Conservation (phyloP, 2,113 vertebrate species). For the Otus sunia region DNA sequence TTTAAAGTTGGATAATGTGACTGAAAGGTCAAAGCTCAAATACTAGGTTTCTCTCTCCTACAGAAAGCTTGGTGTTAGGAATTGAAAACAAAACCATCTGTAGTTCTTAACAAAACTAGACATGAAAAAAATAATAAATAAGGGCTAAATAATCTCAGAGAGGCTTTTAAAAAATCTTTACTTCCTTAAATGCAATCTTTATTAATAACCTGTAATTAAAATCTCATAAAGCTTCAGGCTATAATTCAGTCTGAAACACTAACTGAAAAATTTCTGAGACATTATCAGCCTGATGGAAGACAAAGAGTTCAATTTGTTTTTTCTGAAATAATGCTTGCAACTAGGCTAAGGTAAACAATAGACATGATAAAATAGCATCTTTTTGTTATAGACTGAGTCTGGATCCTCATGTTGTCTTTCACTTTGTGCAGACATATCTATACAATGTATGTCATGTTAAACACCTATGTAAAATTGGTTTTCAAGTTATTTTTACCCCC, state of each 20-base stretch:
- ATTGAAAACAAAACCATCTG: background rate
- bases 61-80: background rate
- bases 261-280: background rate
- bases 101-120: background rate
- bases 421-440: background rate
- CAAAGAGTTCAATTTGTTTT: background rate
- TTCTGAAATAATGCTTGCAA: background rate
- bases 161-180: background rate
- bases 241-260: background rate
- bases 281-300: background rate
- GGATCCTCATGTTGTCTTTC: background rate
- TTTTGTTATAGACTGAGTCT: background rate
- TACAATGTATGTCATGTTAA: background rate
- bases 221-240: background rate
- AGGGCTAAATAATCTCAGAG: background rate
- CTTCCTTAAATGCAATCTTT: background rate
- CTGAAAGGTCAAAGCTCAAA: conserved; percentile 21
- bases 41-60: background rate
- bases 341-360: background rate
- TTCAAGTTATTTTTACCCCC: background rate
- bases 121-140: background rate
- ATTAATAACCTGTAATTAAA: background rate
- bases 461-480: background rate
- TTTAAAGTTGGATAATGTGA: conserved; percentile 27
- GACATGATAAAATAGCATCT: background rate